Conservation (phyloP, 2,888 invertebrate genomes). For the Brachypterus glaber region DNA sequence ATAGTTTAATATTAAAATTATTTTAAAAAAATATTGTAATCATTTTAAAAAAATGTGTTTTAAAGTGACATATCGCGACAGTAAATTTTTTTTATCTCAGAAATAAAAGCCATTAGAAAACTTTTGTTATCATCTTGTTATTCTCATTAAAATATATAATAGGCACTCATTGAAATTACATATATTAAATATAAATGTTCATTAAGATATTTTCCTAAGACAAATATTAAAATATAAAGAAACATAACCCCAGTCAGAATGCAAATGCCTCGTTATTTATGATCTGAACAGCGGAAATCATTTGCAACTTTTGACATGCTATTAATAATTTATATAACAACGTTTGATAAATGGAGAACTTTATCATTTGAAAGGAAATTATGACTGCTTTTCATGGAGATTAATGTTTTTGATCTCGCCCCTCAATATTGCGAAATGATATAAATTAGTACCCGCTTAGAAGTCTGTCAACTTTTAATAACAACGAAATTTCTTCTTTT, state of each 20-base stretch:
- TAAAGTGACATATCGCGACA: too few species aligned
- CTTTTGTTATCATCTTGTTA: too few species aligned
- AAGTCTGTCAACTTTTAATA: conserved; percentile 8
- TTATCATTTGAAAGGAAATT: conserved; percentile 37
- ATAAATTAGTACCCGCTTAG: conserved; percentile 8
- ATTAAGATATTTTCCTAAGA: too few species aligned
- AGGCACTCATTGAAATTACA: too few species aligned
- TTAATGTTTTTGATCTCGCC: conserved; percentile 31
- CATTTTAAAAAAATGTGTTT: too few species aligned
- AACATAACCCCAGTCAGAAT: conserved; percentile 17
- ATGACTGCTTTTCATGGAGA: conserved; percentile 36
- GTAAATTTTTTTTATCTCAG: too few species aligned
- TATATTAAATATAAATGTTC: too few species aligned
- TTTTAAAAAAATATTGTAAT: too few species aligned
- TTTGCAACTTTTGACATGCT: conserved; percentile 36
- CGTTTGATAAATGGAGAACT: conserved; percentile 36
- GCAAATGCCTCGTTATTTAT: conserved; percentile 30
- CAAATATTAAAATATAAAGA: too few species aligned
- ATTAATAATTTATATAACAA: conserved; percentile 38
- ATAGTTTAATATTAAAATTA: too few species aligned
- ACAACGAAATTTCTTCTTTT: conserved; percentile 3
- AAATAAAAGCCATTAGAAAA: too few species aligned
- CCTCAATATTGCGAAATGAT: conserved; percentile 10
- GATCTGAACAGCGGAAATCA: conserved; percentile 32
- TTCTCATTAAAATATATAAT: too few species aligned